A percentile compares a stretch with the other conserved stretches of the same genome.
Evolutionary conservation across 2,888 invertebrate genomes (phyloP).

Genomic region (Lepidonotus clava): DNA sequence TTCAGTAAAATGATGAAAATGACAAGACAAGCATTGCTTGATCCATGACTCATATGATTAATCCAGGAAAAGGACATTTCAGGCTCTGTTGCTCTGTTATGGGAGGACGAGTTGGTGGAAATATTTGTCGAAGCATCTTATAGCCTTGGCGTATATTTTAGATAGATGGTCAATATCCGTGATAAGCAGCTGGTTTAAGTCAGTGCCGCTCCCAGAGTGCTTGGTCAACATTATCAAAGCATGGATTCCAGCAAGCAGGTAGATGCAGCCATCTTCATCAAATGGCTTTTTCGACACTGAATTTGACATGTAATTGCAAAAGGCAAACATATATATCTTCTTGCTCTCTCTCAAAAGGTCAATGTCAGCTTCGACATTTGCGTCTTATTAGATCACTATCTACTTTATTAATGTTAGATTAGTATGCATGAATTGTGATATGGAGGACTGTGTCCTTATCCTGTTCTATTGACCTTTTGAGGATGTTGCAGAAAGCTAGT

Average conservation of each 20-base stretch:
- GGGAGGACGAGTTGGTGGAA: no score
- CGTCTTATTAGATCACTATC: background rate
- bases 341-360: conserved; percentile 50
- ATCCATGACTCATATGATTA: conserved; percentile 44
- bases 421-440: background rate
- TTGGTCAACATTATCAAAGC: conserved; percentile 48
- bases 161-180: no score
- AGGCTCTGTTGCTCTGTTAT: no score
- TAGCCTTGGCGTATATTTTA: no score
- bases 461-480: conserved; percentile 44
- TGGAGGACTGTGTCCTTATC: background rate
- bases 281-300: background rate
- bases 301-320: conserved; percentile 1
- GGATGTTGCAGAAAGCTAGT: conserved; percentile 32
- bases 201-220: background rate
- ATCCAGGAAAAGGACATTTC: no score
- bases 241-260: conserved; percentile 49
- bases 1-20: background rate
- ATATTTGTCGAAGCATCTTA: no score
- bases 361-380: conserved; percentile 5
- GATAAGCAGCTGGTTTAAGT: background rate
- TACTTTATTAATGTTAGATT: background rate
- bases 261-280: background rate
- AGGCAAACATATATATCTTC: conserved; percentile 32
- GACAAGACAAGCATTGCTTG: conserved; percentile 30